Evolutionary conservation across 2,113 vertebrate species (phyloP), one percentile per base, ranked within the genome.

Genomic region (Rhinolophus sinicus): DNA sequence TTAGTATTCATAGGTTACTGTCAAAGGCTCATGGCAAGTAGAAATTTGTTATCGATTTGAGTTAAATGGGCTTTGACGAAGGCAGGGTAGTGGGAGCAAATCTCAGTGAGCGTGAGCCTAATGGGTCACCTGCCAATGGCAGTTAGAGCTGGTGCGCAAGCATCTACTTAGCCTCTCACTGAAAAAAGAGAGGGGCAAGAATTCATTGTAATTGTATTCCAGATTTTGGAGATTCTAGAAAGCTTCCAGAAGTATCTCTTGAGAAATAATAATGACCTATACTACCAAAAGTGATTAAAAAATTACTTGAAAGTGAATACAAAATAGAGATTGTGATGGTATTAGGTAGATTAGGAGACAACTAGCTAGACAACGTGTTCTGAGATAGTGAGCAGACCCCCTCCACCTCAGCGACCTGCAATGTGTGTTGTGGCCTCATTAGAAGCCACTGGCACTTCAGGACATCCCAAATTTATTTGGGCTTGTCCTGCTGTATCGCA

Each of bases 1-100:
- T 89, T 7, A 50, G 26, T 12, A 82, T 38, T 54, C 8, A 58
- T 54, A 81, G 58, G 58, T 64, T 90, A 82, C 7, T n/a, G 52
- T 64, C 18, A 47, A 58, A 28, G 73, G 33, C 2, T 30, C 13
- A 67, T 2, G 8, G 44, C 40, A 75, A 91, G 21, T 56, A 26
- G 30, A 90, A 75, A 77, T 92, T 88, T 89, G 88, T 72, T 62
- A 72, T 82, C 73, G 40, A 18, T 64, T 78, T 87, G 38, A 90
- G 47, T 95, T 87, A 65, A 54, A 54, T 1, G 1, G 67, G 58
- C 33, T 87, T 86, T 87, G 40, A 87, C 50, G 54, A 50, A 73
- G 69, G 21, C 64, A 54, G 24, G 35, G 24, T 9, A 24, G 50
- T 58, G 28, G 54, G 50, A 88, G 16, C 62, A 78, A 85, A 78